phyloP scores from a whole-genome alignment of 1,140 invertebrate genomes.

The Papilio machaon region DNA sequence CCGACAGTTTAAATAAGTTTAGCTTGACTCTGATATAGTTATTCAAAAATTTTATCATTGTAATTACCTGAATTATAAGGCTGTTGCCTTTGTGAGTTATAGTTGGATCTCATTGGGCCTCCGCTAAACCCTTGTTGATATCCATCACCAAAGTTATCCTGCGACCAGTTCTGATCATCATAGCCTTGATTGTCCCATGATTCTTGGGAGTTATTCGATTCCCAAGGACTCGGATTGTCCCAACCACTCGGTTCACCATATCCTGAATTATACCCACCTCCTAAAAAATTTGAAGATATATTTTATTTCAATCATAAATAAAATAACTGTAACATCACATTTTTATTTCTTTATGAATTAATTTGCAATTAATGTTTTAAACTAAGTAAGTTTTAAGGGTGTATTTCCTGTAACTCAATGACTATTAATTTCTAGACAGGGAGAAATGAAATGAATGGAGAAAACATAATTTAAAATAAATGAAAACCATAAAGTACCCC shows the following conservation, averaged over 20 bases:
- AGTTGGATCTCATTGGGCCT: slow-evolving; percentile 87
- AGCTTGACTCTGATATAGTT: no score
- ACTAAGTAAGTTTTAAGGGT: no score
- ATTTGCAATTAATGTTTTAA: no score
- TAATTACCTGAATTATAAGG: slow-evolving; percentile 85
- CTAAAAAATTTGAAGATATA: slow-evolving; percentile 19
- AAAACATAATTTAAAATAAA: slow-evolving; percentile 10
- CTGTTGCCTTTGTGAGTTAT: slow-evolving; percentile 83
- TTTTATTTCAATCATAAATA: no score
- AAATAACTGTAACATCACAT: no score
- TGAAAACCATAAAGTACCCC: slow-evolving; percentile 59
- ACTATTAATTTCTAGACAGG: slow-evolving; percentile 17
- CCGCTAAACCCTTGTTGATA: slow-evolving; percentile 90
- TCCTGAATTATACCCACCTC: slow-evolving; percentile 57
- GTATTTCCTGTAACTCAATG: no score
- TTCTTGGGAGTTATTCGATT: slow-evolving; percentile 78
- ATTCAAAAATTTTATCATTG: neutral
- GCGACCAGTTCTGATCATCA: slow-evolving; percentile 82
- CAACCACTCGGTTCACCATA: slow-evolving; percentile 69
- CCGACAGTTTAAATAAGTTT: no score
- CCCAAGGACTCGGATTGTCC: slow-evolving; percentile 78
- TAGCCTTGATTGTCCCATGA: slow-evolving; percentile 82
- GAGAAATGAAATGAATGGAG: neutral
- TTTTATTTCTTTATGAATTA: no score
- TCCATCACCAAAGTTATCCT: slow-evolving; percentile 87